Base-by-base conservation (phyloP, 1,140 invertebrate genomes). In the Asobara japonica region DNA sequence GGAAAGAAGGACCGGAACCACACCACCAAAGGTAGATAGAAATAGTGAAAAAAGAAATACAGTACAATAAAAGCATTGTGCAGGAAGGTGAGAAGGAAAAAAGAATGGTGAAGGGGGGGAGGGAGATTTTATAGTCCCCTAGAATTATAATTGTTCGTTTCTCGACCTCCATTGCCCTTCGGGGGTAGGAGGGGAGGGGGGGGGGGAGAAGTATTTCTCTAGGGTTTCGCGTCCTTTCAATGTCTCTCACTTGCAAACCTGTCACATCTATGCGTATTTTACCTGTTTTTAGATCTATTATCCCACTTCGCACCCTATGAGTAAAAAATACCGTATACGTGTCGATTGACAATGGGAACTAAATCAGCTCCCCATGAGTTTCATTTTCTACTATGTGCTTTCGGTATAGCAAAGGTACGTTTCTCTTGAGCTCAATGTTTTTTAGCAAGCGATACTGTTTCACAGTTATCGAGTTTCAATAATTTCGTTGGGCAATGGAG, bases 71-170 rank as follows among this genome's bases (percentile, higher is more conserved):
- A 64, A 67, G 64, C 30, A 72, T 72, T 66, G 71, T 72, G 48
- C 69, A 22, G 51, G 51, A 31, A 29, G 60, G 60, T 62, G 60
- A 62, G 31, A 62, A 62, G 8, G 22, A 62, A 62, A 62, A 61
- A 65, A 36, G 30, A 65, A 36, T 36, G 64, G 41, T n/a, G 30
- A 25, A 45, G 18, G 41, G 10, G 11, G 6, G 66, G 41, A 41
- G 64, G 38, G 38, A 67, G 68, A 31, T 61, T 69, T 61, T 33
- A 62, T 56, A 65, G 41, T 48, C 29, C 69, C 69, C 61, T 71
- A 71, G 61, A 71, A 65, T 71, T 71, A 71, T 71, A 71, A 71
- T 71, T 71, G 69, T 71, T 71, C 69, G 69, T 71, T 71, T 51
- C 38, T 48, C 69, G 27, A 65, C 61, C 61, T 71, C 41, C 51